phyloP scores from a whole-genome alignment of 2,113 vertebrate species.

The Eleginops maclovinus region DNA sequence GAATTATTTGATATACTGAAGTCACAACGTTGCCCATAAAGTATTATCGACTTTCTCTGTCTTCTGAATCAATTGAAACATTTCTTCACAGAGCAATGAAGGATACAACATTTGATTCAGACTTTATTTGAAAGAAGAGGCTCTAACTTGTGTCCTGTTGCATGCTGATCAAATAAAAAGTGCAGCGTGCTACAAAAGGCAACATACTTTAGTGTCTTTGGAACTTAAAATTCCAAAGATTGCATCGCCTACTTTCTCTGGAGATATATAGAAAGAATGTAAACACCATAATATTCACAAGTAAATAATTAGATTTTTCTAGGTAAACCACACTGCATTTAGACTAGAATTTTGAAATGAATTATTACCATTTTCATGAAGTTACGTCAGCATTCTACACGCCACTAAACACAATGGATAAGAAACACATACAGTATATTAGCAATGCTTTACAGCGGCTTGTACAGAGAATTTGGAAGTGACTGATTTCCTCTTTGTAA shows the following conservation, averaged over 20 bases:
- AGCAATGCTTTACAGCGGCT: not conserved
- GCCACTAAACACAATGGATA: too few species aligned
- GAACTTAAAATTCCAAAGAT: not conserved
- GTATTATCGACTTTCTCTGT: not conserved
- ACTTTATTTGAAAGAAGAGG: not conserved
- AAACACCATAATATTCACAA: too few species aligned
- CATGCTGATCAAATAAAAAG: not conserved
- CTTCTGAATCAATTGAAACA: not conserved
- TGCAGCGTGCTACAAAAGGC: not conserved
- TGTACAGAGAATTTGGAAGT: too few species aligned
- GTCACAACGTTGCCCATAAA: not conserved
- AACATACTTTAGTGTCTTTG: not conserved
- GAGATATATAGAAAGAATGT: not conserved
- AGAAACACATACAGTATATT: not conserved
- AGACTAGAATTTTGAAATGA: not conserved
- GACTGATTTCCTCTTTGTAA: too few species aligned
- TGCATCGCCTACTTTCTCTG: not conserved
- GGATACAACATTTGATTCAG: not conserved
- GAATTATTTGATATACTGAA: constrained; percentile 4
- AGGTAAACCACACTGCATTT: not conserved
- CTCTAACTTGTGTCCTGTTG: not conserved
- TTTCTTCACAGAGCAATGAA: not conserved
- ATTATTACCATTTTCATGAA: not conserved
- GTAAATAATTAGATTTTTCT: not conserved
- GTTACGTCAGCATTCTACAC: too few species aligned